Evolutionary conservation across 2,797 vertebrate genomes (phyloP).

Genomic region (Buceros bicornis): DNA sequence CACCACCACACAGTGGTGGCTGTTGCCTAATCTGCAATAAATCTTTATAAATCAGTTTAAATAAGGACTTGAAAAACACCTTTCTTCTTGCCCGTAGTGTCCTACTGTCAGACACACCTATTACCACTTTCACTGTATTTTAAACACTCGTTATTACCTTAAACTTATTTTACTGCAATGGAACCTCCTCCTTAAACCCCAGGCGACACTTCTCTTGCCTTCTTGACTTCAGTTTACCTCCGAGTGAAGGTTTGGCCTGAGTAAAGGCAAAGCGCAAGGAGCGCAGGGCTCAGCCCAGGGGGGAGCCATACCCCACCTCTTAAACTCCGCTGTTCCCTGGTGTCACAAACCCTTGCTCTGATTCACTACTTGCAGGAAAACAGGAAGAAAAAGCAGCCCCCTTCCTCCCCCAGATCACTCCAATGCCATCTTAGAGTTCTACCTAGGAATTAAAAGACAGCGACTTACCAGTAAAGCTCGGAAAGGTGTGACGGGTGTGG

Average conservation of each 20-base stretch:
- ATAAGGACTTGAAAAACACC: not conserved
- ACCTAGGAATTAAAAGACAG: not conserved
- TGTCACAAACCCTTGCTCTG: not conserved
- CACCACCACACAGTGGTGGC: too few species aligned
- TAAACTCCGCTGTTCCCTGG: not conserved
- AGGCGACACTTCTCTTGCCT: not conserved
- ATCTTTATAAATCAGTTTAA: not conserved
- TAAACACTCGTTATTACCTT: constrained; percentile 19
- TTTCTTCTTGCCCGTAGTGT: not conserved
- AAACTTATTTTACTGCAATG: not conserved
- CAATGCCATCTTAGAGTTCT: not conserved
- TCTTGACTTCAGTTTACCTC: constrained; percentile 33
- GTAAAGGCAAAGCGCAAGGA: not conserved
- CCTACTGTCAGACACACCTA: not conserved
- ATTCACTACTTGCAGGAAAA: not conserved
- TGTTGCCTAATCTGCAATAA: too few species aligned
- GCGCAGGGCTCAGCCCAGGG: not conserved
- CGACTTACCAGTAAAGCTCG: constrained; percentile 22
- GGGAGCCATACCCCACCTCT: not conserved
- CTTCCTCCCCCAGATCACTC: not conserved
- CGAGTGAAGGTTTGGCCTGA: constrained; percentile 15
- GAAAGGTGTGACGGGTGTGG: constrained; percentile 1
- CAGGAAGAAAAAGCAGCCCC: not conserved
- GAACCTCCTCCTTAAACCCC: constrained; percentile 1
- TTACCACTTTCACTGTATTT: not conserved